phyloP scores from a whole-genome alignment of 1,140 invertebrate genomes.

The Drosophila athabasca region DNA sequence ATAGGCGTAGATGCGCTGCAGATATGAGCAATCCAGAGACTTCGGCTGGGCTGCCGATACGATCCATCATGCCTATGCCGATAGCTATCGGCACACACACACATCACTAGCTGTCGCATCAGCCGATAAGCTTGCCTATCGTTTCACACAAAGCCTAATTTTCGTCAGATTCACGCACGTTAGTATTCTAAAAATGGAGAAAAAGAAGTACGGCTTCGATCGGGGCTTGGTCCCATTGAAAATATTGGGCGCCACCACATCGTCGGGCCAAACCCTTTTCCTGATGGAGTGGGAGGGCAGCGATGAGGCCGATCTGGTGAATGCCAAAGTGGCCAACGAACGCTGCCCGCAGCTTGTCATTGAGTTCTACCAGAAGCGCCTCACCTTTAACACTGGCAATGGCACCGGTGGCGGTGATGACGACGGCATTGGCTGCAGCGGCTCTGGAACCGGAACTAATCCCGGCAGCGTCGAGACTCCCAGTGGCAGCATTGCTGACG shows the following conservation, averaged over 20 bases:
- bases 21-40: too few relatives aligned
- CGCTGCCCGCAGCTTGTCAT: constrained; percentile 98
- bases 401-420: constrained; percentile 67
- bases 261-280: constrained; percentile 97
- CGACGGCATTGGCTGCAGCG: constrained; percentile 12
- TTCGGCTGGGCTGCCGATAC: too few relatives aligned
- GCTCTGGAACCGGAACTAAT: constrained; percentile 11
- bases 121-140: too few relatives aligned
- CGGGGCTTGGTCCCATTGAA: constrained; percentile 95
- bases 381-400: constrained; percentile 86
- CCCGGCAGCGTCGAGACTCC: constrained; percentile 55
- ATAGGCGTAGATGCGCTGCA: too few relatives aligned
- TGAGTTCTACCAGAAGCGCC: constrained; percentile 96
- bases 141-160: too few relatives aligned
- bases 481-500: constrained; percentile 42
- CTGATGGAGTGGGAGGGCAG: constrained; percentile 99
- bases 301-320: constrained; percentile 97
- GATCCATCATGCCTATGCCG: too few relatives aligned
- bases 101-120: too few relatives aligned
- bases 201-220: constrained; percentile 89
- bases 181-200: too few relatives aligned
- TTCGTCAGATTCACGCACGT: too few relatives aligned
- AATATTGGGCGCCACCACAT: constrained; percentile 97
- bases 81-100: too few relatives aligned
- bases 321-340: constrained; percentile 94